Evolutionary conservation across 1,140 invertebrate genomes (phyloP).

Genomic region (Drosophila eugracilis): DNA sequence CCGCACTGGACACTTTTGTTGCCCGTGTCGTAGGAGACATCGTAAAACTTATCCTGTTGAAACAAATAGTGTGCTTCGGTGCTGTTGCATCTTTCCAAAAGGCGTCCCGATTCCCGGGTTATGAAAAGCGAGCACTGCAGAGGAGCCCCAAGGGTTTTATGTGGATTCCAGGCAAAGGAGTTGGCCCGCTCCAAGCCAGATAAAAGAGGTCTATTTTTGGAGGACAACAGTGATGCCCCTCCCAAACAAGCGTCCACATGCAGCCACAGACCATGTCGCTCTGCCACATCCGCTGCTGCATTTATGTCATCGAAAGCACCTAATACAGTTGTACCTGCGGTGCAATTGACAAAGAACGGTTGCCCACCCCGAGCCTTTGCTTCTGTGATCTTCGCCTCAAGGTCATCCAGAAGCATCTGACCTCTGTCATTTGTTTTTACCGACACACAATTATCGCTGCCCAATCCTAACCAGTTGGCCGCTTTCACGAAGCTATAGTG

Average conservation of each 20-base stretch:
- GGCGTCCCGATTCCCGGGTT: conserved; percentile 86
- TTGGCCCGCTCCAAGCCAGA: conserved; percentile 85
- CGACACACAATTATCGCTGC: conserved; percentile 89
- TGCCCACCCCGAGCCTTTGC: conserved; percentile 85
- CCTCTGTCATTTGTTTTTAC: conserved; percentile 89
- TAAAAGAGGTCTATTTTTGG: conserved; percentile 59
- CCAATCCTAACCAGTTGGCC: conserved; percentile 92
- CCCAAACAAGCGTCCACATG: conserved; percentile 95
- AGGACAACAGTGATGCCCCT: conserved; percentile 86
- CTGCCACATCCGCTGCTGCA: conserved; percentile 89
- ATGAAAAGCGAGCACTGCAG: conserved; percentile 95
- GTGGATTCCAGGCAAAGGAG: conserved; percentile 97
- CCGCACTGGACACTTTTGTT: conserved; percentile 98
- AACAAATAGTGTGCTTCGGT: conserved; percentile 94
- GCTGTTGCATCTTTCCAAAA: conserved; percentile 91
- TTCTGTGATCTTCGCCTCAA: conserved; percentile 86
- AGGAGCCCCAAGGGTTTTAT: conserved; percentile 95
- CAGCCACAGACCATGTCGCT: conserved; percentile 90
- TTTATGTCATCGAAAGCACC: conserved; percentile 94
- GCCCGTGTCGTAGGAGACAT: conserved; percentile 94
- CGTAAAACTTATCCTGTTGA: conserved; percentile 97
- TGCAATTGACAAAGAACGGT: conserved; percentile 90
- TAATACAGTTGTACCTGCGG: conserved; percentile 91
- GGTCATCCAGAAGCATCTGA: conserved; percentile 87
- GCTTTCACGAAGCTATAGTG: conserved; percentile 95